Percentiles rank a stretch among this genome's conserved stretches.
phyloP scores from a whole-genome alignment of 2,113 vertebrate genomes.

The Dipodomys ordii region DNA sequence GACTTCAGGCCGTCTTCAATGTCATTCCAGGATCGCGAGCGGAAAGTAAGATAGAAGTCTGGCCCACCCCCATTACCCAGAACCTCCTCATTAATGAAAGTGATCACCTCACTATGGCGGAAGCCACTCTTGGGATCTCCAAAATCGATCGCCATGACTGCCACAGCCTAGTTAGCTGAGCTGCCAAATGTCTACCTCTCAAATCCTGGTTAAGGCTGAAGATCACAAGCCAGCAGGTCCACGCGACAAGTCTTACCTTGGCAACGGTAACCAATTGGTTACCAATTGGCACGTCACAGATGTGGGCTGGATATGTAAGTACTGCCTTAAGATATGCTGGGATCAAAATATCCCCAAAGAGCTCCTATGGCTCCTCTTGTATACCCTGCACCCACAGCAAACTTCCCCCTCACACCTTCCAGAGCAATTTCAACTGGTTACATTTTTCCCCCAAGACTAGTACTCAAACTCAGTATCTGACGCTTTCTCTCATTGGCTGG shows the following conservation, averaged over 20 bases:
- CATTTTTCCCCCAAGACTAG: too few relatives aligned
- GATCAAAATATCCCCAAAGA: neutral
- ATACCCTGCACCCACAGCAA: too few relatives aligned
- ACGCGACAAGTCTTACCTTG: neutral
- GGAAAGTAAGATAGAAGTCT: constrained; percentile 14
- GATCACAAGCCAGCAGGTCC: too few relatives aligned
- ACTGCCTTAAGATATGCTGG: neutral
- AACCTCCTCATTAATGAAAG: constrained; percentile 60
- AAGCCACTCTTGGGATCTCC: neutral
- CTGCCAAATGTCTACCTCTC: accelerated
- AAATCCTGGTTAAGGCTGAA: too few relatives aligned
- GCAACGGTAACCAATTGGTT: neutral
- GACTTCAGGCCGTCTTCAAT: constrained; percentile 4
- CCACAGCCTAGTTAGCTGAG: neutral
- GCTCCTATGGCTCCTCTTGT: too few relatives aligned
- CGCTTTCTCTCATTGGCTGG: too few relatives aligned
- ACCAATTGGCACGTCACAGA: neutral
- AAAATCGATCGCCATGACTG: neutral
- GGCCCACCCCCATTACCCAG: neutral
- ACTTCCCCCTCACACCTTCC: too few relatives aligned
- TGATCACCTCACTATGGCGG: neutral
- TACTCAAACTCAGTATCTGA: too few relatives aligned
- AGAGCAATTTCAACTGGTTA: too few relatives aligned
- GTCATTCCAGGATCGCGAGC: neutral
- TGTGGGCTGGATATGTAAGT: too few relatives aligned